A percentile compares a stretch with the other conserved stretches of the same genome.
These are phyloP conservation scores for Euphysa ruthae DNA, from an alignment of 30 jellyfish, hydroid and myxozoan genomes.

Conservation along the genomic window DNA sequence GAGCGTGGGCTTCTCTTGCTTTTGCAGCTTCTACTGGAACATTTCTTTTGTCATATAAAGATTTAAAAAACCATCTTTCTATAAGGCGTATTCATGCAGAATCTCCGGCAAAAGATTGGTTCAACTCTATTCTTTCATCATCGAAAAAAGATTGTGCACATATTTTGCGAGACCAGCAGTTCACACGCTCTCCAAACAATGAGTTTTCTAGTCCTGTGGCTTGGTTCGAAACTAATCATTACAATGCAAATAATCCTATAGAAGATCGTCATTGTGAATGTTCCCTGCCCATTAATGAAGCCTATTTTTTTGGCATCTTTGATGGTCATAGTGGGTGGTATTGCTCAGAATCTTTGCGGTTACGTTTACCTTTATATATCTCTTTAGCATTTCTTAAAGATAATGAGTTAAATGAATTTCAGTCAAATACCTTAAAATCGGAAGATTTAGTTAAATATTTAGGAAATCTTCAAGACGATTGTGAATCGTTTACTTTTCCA, in stretches of 20 bases:
- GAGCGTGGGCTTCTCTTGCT: not conserved
- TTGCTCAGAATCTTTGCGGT: constrained; percentile 75
- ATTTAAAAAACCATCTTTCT: not conserved
- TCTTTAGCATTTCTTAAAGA: constrained; percentile 44
- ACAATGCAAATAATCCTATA: constrained; percentile 74
- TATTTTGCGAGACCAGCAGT: constrained; percentile 1
- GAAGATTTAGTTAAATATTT: not conserved
- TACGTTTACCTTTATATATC: constrained; percentile 55
- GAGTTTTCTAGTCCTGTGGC: constrained; percentile 25
- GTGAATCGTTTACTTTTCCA: constrained; percentile 39
- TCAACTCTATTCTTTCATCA: too few species aligned
- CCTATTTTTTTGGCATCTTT: constrained; percentile 65
- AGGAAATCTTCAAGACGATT: constrained; percentile 47
- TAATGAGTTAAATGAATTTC: not conserved
- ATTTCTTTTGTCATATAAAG: not conserved
- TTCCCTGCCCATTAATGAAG: constrained; percentile 20
- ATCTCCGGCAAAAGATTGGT: too few species aligned
- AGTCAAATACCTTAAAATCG: not conserved
- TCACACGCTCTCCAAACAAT: not conserved
- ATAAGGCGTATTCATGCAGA: not conserved
- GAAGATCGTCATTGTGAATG: constrained; percentile 96
- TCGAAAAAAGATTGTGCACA: too few species aligned
- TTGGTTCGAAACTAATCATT: constrained; percentile 80
- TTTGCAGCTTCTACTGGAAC: not conserved
- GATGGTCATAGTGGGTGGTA: constrained; percentile 99